A percentile compares a stretch with the other conserved stretches of the same genome.
These are phyloP conservation scores for Philaenus spumarius DNA, from an alignment of 1,140 invertebrate species.

Conservation along the genomic window DNA sequence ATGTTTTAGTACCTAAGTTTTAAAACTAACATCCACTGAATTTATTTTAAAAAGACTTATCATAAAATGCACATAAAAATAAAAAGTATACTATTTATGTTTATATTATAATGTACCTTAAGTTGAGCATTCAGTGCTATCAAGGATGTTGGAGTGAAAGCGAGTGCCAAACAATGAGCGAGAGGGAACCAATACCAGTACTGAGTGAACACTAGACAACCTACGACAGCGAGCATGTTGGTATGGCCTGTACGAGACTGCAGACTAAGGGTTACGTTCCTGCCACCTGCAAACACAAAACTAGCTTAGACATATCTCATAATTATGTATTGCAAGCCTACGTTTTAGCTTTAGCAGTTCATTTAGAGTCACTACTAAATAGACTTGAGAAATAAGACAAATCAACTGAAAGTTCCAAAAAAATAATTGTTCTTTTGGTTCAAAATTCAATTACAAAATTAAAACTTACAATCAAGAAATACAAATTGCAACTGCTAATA, in stretches of 20 bases:
- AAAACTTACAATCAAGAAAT: no score
- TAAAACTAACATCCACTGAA: no score
- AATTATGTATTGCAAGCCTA: no score
- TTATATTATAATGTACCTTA: constrained; percentile 53
- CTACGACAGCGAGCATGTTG: constrained; percentile 95
- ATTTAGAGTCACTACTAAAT: neutral
- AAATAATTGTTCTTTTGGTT: neutral
- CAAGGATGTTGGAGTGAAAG: constrained; percentile 93
- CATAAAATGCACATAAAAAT: no score
- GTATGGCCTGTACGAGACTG: constrained; percentile 96
- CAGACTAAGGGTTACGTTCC: constrained; percentile 93
- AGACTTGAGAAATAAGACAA: no score
- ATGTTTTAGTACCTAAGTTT: no score
- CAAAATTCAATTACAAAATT: neutral
- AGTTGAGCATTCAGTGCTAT: constrained; percentile 93
- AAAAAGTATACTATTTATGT: no score
- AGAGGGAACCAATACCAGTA: constrained; percentile 99
- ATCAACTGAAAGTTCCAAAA: no score
- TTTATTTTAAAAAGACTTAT: no score
- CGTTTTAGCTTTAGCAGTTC: no score
- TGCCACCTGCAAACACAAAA: constrained; percentile 64
- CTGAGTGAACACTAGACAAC: constrained; percentile 96
- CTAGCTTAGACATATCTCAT: neutral
- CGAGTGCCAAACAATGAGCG: constrained; percentile 89
- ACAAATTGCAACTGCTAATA: no score